phyloP scores from a whole-genome alignment of 2,888 invertebrate species.

The Drosophila nr. perissopoda region DNA sequence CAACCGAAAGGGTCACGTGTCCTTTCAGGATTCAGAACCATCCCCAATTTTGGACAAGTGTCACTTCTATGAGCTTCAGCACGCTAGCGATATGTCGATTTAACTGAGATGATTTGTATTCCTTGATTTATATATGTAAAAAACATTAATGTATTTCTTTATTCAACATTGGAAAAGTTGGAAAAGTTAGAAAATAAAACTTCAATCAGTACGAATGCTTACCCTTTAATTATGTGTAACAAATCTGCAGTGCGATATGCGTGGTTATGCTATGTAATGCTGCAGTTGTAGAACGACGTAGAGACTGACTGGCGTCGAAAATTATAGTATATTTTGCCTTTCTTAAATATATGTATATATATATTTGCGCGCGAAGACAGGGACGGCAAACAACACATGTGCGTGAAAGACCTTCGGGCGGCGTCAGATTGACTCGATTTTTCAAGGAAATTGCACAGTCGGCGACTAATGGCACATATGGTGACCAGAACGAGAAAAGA shows the following conservation, averaged over 20 bases:
- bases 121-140: not conserved
- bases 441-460: constrained; percentile 73
- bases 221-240: not conserved
- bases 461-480: constrained; percentile 62
- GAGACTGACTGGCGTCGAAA: constrained; percentile 43
- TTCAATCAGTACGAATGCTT: not conserved
- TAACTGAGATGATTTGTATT: not conserved
- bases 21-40: constrained; percentile 5
- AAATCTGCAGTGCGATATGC: not conserved
- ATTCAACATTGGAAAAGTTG: no score
- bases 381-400: constrained; percentile 46
- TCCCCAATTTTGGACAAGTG: constrained; percentile 7
- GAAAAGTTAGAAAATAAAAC: not conserved
- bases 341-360: not conserved
- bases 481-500: constrained; percentile 61
- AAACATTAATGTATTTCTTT: not conserved
- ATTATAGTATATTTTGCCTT: constrained; percentile 7
- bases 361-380: constrained; percentile 5
- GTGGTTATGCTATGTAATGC: not conserved
- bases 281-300: not conserved
- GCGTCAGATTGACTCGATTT: constrained; percentile 76
- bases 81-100: not conserved
- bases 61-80: not conserved
- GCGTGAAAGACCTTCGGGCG: constrained; percentile 60
- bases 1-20: constrained; percentile 43